phyloP scores from a whole-genome alignment of 1,140 invertebrate genomes.

The Plodia interpunctella region DNA sequence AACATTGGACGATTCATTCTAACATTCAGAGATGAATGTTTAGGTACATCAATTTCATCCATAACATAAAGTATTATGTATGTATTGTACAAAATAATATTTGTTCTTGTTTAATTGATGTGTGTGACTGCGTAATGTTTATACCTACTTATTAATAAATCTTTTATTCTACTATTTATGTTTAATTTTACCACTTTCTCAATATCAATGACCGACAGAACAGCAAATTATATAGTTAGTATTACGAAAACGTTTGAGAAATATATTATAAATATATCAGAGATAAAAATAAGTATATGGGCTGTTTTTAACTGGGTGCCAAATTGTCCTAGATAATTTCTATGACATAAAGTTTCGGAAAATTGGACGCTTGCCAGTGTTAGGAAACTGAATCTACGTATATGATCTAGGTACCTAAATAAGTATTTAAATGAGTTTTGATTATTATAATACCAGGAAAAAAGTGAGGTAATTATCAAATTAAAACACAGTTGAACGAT shows the following conservation, averaged over 20 bases:
- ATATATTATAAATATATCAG: constrained; percentile 8
- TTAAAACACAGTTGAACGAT: constrained; percentile 38
- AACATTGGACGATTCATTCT: constrained; percentile 43
- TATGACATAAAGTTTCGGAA: constrained; percentile 62
- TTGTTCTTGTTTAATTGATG: constrained; percentile 64
- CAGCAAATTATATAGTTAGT: too few species aligned
- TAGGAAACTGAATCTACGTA: constrained; percentile 52
- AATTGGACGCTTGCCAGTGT: constrained; percentile 55
- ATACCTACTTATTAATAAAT: constrained; percentile 74
- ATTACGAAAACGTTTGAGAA: constrained; percentile 9
- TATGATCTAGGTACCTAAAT: too few species aligned
- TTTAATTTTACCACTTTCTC: constrained; percentile 23
- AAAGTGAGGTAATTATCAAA: constrained; percentile 23
- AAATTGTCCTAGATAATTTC: constrained; percentile 73
- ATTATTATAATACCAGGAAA: too few species aligned
- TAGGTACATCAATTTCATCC: constrained; percentile 29
- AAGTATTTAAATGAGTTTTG: too few species aligned
- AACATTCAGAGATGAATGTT: constrained; percentile 28
- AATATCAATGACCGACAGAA: too few species aligned
- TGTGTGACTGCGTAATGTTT: constrained; percentile 69
- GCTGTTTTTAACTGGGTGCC: constrained; percentile 60
- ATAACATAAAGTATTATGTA: constrained; percentile 60
- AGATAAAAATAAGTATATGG: constrained; percentile 64
- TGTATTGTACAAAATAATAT: constrained; percentile 67
- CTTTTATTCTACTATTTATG: constrained; percentile 57